phyloP scores from a whole-genome alignment of 2,113 vertebrate genomes.

The Lampris megalopsis region DNA sequence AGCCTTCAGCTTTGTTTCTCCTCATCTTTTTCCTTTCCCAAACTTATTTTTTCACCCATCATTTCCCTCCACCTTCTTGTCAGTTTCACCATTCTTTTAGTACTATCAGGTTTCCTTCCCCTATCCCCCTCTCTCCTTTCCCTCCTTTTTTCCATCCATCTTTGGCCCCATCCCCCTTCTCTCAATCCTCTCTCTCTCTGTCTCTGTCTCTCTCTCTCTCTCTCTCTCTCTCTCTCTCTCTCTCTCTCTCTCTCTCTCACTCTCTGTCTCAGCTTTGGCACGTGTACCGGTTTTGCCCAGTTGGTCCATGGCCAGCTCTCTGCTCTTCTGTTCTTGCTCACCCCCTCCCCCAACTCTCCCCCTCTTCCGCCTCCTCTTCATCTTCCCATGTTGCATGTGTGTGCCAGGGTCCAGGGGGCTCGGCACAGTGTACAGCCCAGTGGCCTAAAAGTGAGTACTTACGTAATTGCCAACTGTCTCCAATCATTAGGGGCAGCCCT shows the following conservation, averaged over 20 bases:
- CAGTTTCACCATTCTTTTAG: slow-evolving; percentile 18
- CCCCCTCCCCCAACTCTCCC: slow-evolving; percentile 45
- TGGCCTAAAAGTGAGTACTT: slow-evolving; percentile 84
- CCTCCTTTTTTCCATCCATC: slow-evolving; percentile 43
- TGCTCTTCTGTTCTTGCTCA: slow-evolving; percentile 54
- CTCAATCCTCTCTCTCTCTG: slow-evolving; percentile 20
- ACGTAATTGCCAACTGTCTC: slow-evolving; percentile 87
- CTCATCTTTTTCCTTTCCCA: background rate
- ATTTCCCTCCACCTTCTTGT: slow-evolving; percentile 10
- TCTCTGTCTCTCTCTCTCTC: slow-evolving; percentile 5
- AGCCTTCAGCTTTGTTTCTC: background rate
- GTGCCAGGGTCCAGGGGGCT: slow-evolving; percentile 77
- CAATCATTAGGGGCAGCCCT: slow-evolving; percentile 85
- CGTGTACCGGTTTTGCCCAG: slow-evolving; percentile 54
- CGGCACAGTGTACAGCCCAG: slow-evolving; percentile 71
- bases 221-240: slow-evolving; percentile 53
- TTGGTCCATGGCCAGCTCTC: slow-evolving; percentile 58
- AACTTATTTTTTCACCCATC: background rate
- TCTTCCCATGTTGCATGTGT: slow-evolving; percentile 72
- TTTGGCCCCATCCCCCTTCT: background rate
- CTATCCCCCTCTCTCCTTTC: slow-evolving; percentile 25
- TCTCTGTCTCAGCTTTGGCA: slow-evolving; percentile 33
- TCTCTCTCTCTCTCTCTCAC: slow-evolving; percentile 43
- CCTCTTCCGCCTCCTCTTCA: slow-evolving; percentile 32
- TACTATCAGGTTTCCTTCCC: slow-evolving; percentile 38